Evolutionary conservation across 1,140 invertebrate genomes (phyloP).

Genomic region (Bicyclus anynana): DNA sequence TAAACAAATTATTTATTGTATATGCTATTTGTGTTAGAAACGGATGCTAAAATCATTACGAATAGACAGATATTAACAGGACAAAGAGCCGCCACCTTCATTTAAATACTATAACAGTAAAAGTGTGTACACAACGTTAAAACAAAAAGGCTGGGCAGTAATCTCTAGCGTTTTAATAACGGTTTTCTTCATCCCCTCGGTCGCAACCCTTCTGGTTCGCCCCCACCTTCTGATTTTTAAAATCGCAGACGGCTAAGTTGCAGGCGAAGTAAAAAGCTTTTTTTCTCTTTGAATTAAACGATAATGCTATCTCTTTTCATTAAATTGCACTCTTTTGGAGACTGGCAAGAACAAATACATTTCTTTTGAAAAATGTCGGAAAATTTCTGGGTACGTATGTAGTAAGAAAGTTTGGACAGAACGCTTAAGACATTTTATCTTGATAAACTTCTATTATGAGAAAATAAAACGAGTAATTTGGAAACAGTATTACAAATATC

Average conservation of each 20-base stretch:
- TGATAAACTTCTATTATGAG: too few species aligned
- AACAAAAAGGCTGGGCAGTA: constrained; percentile 32
- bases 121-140: constrained; percentile 8
- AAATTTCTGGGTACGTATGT: neutral
- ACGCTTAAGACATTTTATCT: too few species aligned
- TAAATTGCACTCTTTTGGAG: constrained; percentile 7
- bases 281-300: constrained; percentile 23
- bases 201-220: constrained; percentile 38
- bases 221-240: constrained; percentile 63
- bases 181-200: constrained; percentile 58
- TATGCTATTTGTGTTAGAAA: too few species aligned
- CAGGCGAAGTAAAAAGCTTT: constrained; percentile 38
- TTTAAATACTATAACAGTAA: neutral
- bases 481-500: too few species aligned
- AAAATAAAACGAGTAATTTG: too few species aligned
- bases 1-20: too few species aligned
- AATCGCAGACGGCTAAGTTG: constrained; percentile 63
- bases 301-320: constrained; percentile 22
- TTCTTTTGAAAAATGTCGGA: neutral
- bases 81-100: too few species aligned
- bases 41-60: too few species aligned
- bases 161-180: constrained; percentile 65
- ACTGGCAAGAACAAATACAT: neutral
- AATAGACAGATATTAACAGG: too few species aligned
- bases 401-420: too few species aligned